Base-by-base conservation (phyloP, 1,140 invertebrate genomes). In the Drosophila kikkawai region DNA sequence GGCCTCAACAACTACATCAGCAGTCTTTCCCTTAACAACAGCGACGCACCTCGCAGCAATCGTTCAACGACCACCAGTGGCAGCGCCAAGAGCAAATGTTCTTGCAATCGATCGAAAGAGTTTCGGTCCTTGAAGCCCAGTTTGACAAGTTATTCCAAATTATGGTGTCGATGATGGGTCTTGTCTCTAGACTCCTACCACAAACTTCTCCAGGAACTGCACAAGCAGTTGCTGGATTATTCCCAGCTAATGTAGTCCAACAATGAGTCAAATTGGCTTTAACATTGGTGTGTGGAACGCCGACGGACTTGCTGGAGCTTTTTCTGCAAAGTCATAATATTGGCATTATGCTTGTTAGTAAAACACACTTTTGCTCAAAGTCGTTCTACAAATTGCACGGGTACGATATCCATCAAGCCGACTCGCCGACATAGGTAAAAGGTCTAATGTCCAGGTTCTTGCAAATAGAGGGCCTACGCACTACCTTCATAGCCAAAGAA, bases 261-360 rank as follows among this genome's bases (percentile, higher is more conserved):
- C 34, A 7, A 44, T 44, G 8, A 44, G 42, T 11, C 17, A 19
- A 44, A 44, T 44, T 9, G 42, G 42, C 17, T n/a, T 44, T 5
- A 44, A 5, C 42, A 50, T 26, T 50, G 45, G 22, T 48, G 45
- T 48, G 12, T 48, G 45, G 22, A 22, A 48, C 12, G 45, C 45
- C 22, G 19, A 48, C 22, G 45, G 19, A 26, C 19, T 48, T 7
- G 12, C 47, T 48, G 22, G 19, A 48, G 47, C 3, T 48, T 6
- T 26, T 48, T 26, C 12, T 13, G 0, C 12, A 48, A 48, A 41
- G 15, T 41, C 39, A 41, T 41, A 41, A n/a, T n/a, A 17, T 48
- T 13, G 11, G 26, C 13, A 26, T 26, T 15, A 48, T 15, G 19
- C 19, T 48, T 7, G 45, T 48, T 7, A 48, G 11, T 26, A 12